These are phyloP conservation scores for Trogon melanurus DNA, from an alignment of 2,113 vertebrate genomes.

Conservation along the genomic window DNA sequence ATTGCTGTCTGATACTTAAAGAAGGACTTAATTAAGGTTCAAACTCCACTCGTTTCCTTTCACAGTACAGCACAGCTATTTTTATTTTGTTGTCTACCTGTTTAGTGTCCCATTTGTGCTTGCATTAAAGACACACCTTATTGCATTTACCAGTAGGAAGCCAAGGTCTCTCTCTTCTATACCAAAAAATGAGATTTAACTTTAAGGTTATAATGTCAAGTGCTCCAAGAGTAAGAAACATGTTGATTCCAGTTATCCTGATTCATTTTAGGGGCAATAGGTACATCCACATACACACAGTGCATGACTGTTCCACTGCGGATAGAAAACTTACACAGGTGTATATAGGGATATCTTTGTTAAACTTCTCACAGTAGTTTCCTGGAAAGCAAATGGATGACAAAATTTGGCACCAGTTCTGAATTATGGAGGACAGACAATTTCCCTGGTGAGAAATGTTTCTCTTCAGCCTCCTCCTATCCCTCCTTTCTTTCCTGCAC, in stretches of 20 bases:
- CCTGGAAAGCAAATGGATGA: background rate
- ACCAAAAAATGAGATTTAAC: background rate
- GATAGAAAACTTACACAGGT: background rate
- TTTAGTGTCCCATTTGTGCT: background rate
- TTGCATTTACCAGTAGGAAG: background rate
- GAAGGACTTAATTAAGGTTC: constrained; percentile 58
- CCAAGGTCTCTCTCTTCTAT: background rate
- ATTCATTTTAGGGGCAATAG: background rate
- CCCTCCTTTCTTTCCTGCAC: background rate
- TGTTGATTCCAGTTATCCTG: background rate
- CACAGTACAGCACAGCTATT: background rate
- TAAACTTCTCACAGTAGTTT: background rate
- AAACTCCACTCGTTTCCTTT: background rate
- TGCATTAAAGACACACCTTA: background rate
- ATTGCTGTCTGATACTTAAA: constrained; percentile 60
- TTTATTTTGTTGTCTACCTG: constrained; percentile 17
- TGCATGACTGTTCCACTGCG: rapidly evolving
- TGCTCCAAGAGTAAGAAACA: background rate
- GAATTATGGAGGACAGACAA: background rate
- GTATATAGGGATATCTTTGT: background rate
- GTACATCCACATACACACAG: background rate
- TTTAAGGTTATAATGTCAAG: background rate
- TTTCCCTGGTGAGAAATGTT: background rate
- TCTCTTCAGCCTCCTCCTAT: background rate
- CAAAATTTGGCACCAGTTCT: background rate